Percentiles rank a stretch among this genome's conserved stretches.
phyloP scores from a whole-genome alignment of 1,140 invertebrate genomes.

The Zaprionus africanus region DNA sequence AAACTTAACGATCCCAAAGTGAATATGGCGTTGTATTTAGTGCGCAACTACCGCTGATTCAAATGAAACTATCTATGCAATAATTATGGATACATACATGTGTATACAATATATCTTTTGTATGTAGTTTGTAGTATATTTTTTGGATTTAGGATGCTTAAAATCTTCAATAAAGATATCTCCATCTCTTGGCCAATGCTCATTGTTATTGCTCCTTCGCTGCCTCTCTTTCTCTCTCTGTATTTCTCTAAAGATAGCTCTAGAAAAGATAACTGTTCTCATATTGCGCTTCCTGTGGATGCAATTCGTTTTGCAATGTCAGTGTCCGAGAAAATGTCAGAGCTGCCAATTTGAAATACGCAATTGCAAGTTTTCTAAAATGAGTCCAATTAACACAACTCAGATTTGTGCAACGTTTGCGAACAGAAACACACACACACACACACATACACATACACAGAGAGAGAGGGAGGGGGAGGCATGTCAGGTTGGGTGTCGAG shows the following conservation, averaged over 20 bases:
- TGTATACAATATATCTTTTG: too few species aligned
- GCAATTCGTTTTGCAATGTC: conserved; percentile 36
- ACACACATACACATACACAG: conserved; percentile 1
- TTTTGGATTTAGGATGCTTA: not conserved
- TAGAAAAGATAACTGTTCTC: not conserved
- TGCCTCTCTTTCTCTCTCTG: not conserved
- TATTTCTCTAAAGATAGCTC: not conserved
- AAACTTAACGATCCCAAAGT: too few species aligned
- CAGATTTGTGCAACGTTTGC: conserved; percentile 77
- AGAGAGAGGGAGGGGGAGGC: not conserved
- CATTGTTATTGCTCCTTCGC: not conserved
- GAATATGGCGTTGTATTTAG: too few species aligned
- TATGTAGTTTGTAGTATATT: not conserved
- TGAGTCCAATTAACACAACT: conserved; percentile 80
- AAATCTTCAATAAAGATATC: not conserved
- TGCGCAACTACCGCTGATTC: too few species aligned
- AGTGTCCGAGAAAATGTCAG: conserved; percentile 45
- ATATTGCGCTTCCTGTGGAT: conserved; percentile 1
- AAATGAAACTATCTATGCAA: too few species aligned
- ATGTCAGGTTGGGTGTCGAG: conserved; percentile 16
- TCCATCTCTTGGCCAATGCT: not conserved
- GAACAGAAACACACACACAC: conserved; percentile 35
- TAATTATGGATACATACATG: too few species aligned
- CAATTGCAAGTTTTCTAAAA: conserved; percentile 74
- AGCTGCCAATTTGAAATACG: conserved; percentile 74